Evolutionary conservation across 1,140 invertebrate species (phyloP), one percentile per base, ranked within the genome.

Genomic region (Proales similis): DNA sequence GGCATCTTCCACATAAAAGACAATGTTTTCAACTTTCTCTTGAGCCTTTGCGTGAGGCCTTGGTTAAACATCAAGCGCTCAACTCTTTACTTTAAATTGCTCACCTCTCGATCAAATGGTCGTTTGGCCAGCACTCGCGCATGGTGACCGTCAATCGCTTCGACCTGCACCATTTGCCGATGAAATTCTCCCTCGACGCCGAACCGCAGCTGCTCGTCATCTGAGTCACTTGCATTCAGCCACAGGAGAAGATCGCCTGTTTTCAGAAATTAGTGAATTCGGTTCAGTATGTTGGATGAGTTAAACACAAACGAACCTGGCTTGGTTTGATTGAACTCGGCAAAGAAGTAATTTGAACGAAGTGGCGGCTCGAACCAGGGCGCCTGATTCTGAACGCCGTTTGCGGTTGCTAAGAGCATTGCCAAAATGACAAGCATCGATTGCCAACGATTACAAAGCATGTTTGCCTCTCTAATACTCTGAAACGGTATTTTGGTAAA

Each of bases 1-100:
- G 20, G 39, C 45, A 57, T 57, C 51, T 57, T 57, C 45, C 9
- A 57, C 51, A 57, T 42, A 57, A 26, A 57, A 57, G 30, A 57
- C 51, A 22, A 57, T 57, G 20, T 57, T 57, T 26, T 57, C 51
- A 42, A 42, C 39, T 26, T 57, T 57, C 30, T 57, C 51, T 26
- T 57, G 36, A 26, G 19, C 14, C 48, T 53, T 20, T 26, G 9
- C n/a, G n/a, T n/a, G n/a, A n/a, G 36, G 7, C 17, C 17, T 12
- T 3, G 2, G 30, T 48, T 12, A 4, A 2, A 32, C 17, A 12
- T 0, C 19, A 6, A 27, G 20, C 6, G 20, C 3, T 27, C 3
- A 26, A 1, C 1, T 2, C 5, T 27, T 17, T 4, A 36, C 3
- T 38, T 53, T 36, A 6, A 9, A 19, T n/a, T n/a, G 14, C 11